Percentiles rank a stretch among this genome's conserved stretches.
phyloP scores from a whole-genome alignment of 1,140 invertebrate species.

The Heterodera schachtii region DNA sequence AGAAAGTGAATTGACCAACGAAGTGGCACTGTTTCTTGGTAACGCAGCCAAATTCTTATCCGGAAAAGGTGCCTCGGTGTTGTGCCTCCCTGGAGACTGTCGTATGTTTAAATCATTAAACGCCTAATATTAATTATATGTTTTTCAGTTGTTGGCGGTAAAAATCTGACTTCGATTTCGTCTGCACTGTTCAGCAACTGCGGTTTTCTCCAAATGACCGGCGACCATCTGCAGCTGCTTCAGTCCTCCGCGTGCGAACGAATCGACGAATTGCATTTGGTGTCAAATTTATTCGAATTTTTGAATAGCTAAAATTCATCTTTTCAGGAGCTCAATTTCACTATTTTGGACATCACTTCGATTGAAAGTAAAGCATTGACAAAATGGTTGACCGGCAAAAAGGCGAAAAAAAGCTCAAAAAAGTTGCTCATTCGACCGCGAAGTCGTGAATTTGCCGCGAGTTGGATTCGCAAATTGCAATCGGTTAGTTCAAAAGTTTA shows the following conservation, averaged over 20 bases:
- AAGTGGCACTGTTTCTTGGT: background rate
- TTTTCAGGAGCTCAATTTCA: background rate
- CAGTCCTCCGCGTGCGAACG: background rate
- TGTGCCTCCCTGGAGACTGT: background rate
- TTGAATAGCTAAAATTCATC: background rate
- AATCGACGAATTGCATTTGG: background rate
- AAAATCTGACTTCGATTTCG: background rate
- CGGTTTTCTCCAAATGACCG: background rate
- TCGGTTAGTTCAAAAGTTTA: background rate
- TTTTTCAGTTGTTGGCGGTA: background rate
- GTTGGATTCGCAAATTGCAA: background rate
- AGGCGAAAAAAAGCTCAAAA: background rate
- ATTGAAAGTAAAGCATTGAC: background rate
- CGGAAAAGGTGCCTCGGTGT: background rate
- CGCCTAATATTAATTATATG: background rate
- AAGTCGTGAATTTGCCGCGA: background rate
- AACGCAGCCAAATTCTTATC: background rate
- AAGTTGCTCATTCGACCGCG: background rate
- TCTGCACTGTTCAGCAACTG: background rate
- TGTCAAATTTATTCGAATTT: background rate
- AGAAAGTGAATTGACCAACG: background rate
- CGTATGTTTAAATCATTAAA: background rate
- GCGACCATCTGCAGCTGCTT: background rate
- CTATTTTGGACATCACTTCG: background rate
- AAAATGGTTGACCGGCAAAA: conserved; percentile 1